Conservation (phyloP, 2,113 vertebrate genomes). For the Atlantisia rogersi region DNA sequence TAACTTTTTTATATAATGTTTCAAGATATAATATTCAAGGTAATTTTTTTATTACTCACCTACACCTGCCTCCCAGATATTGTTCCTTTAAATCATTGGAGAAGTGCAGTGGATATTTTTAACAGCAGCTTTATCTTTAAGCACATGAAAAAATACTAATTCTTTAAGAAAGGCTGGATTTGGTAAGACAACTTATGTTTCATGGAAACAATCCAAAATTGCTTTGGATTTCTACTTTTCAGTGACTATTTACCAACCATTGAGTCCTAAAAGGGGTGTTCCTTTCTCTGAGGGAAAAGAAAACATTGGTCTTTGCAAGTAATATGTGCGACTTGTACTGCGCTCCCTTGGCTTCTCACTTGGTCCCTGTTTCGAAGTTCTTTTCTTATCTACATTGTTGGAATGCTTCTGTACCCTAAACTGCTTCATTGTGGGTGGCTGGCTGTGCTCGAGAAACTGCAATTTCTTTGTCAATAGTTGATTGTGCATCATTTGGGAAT, state of each 20-base stretch:
- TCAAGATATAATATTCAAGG: not conserved
- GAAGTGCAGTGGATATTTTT: not conserved
- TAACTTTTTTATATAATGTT: not conserved
- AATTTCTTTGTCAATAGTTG: not conserved
- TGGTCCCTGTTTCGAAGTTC: not conserved
- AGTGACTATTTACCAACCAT: not conserved
- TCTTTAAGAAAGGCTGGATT: not conserved
- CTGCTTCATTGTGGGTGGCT: not conserved
- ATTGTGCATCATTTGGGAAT: not conserved
- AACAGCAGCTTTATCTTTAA: not conserved
- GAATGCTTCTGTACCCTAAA: not conserved
- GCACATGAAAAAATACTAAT: not conserved
- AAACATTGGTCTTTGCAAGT: not conserved
- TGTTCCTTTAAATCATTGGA: not conserved
- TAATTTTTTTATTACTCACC: not conserved
- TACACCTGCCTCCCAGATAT: not conserved
- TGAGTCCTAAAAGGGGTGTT: not conserved
- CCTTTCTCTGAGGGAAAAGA: not conserved
- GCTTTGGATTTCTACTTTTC: not conserved
- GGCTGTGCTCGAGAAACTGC: not conserved
- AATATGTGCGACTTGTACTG: not conserved
- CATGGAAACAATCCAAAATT: not conserved
- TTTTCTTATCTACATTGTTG: not conserved
- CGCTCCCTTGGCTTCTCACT: not conserved
- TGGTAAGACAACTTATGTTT: not conserved